Conservation (phyloP, 2,797 vertebrate genomes). For the Sebastolobus alascanus region DNA sequence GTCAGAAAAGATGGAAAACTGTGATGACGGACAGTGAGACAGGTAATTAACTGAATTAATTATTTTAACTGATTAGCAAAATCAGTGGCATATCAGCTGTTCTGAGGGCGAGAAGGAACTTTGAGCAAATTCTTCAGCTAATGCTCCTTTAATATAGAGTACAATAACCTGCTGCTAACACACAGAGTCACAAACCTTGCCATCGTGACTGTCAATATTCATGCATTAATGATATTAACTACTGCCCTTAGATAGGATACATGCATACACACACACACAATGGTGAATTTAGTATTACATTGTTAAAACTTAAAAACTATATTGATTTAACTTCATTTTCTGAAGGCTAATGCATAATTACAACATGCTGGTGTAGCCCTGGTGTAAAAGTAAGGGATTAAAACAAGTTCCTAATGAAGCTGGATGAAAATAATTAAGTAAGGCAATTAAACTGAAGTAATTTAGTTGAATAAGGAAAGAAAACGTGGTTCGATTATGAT, state of each 20-base stretch:
- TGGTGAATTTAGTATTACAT: not conserved
- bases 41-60: constrained; percentile 62
- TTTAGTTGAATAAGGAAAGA: no score
- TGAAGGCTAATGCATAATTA: not conserved
- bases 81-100: constrained; percentile 25
- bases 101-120: constrained; percentile 29
- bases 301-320: not conserved
- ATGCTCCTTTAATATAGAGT: not conserved
- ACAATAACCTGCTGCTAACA: constrained; percentile 4
- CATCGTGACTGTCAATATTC: not conserved
- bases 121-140: constrained; percentile 15
- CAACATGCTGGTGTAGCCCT: not conserved
- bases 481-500: no score
- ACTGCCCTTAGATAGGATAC: not conserved
- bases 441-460: no score
- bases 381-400: not conserved
- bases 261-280: not conserved
- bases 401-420: no score
- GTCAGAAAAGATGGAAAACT: constrained; percentile 23
- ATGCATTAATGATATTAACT: not conserved
- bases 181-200: not conserved
- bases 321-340: not conserved
- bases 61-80: constrained; percentile 40
- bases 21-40: constrained; percentile 28
- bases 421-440: no score